These are phyloP conservation scores for Riparia riparia DNA, from an alignment of 2,113 vertebrate species.

Conservation along the genomic window DNA sequence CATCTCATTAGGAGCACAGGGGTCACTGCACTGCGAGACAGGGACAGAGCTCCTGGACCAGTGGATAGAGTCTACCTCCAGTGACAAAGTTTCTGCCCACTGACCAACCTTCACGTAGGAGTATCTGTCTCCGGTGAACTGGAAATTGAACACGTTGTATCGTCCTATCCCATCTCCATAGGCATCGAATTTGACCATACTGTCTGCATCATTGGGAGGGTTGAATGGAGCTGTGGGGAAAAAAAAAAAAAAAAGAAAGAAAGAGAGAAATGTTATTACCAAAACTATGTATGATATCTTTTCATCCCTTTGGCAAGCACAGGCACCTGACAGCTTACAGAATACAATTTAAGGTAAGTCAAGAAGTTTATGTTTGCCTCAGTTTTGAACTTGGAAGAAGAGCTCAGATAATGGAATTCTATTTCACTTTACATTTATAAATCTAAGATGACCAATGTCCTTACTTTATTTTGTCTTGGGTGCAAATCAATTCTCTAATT, in stretches of 20 bases:
- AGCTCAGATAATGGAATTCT: neutral
- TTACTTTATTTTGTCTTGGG: neutral
- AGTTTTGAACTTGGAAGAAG: neutral
- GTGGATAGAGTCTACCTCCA: conserved; percentile 87
- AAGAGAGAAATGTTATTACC: neutral
- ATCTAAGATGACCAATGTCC: neutral
- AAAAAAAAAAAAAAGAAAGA: neutral
- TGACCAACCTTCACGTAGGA: conserved; percentile 92
- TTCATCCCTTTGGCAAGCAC: neutral
- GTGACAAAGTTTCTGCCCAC: conserved; percentile 91
- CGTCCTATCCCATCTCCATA: conserved; percentile 93
- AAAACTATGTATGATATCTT: neutral
- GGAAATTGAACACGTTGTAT: conserved; percentile 99
- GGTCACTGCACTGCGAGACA: conserved; percentile 95
- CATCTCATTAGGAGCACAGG: conserved; percentile 96
- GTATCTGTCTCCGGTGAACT: conserved; percentile 84
- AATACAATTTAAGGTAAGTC: neutral
- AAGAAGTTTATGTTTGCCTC: neutral
- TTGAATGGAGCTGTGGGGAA: conserved; percentile 88
- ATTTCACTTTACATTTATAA: neutral
- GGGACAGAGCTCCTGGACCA: conserved; percentile 89
- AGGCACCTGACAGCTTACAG: neutral
- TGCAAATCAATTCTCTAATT: neutral
- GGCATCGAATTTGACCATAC: conserved; percentile 92
- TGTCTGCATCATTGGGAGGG: conserved; percentile 85